Evolutionary conservation across 2,888 invertebrate species (phyloP).

Genomic region (Stenodera caucasica): DNA sequence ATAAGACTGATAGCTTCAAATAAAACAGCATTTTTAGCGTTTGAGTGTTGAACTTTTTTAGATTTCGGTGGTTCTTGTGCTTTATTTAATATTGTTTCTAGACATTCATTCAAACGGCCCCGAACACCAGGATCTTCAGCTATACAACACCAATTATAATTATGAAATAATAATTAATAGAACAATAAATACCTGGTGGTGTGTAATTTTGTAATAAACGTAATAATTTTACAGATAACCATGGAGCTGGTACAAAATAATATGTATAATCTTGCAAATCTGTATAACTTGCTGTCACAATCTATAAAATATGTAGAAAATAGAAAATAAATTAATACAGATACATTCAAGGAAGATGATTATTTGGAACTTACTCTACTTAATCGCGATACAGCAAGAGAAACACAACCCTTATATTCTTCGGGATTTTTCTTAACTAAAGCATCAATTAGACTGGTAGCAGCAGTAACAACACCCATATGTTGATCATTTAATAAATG

Average conservation of each 20-base stretch:
- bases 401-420: conserved; percentile 99
- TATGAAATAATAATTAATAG: conserved; percentile 5
- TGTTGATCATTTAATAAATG: conserved; percentile 98
- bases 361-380: conserved; percentile 68
- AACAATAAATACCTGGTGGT: conserved; percentile 71
- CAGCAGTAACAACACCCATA: conserved; percentile 99
- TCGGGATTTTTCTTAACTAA: conserved; percentile 98
- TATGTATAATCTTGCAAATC: conserved; percentile 99
- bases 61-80: conserved; percentile 99
- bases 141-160: conserved; percentile 34
- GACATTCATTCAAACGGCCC: conserved; percentile 93
- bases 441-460: conserved; percentile 96
- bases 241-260: conserved; percentile 99
- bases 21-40: conserved; percentile 98
- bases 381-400: conserved; percentile 94
- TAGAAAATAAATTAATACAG: no score
- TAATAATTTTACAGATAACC: conserved; percentile 97
- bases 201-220: conserved; percentile 97
- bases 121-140: conserved; percentile 95
- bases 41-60: conserved; percentile 99
- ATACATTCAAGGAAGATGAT: no score
- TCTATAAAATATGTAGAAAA: conserved; percentile 59
- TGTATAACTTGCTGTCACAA: conserved; percentile 98
- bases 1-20: conserved; percentile 99
- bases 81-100: conserved; percentile 97